Percentiles rank a stretch among this genome's conserved stretches.
phyloP scores from a whole-genome alignment of 1,140 invertebrate species.

The Drosophila ohnishii region DNA sequence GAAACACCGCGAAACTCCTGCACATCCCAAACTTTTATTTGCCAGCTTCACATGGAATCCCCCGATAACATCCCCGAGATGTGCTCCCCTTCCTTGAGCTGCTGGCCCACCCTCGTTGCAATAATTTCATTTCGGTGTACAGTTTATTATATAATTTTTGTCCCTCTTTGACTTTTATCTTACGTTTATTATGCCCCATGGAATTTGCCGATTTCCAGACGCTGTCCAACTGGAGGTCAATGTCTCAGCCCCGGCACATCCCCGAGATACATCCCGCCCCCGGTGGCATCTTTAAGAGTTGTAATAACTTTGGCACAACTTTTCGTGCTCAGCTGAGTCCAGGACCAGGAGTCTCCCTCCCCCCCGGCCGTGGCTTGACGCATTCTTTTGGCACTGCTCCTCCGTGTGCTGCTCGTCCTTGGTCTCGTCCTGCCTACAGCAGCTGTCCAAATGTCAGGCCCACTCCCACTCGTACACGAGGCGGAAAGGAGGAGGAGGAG shows the following conservation, averaged over 20 bases:
- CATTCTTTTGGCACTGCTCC: conserved; percentile 72
- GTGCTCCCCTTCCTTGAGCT: not conserved
- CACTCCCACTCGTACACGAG: conserved; percentile 30
- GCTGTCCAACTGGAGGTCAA: conserved; percentile 67
- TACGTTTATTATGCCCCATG: conserved; percentile 81
- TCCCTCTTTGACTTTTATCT: conserved; percentile 82
- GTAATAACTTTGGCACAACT: conserved; percentile 78
- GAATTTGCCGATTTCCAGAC: conserved; percentile 73
- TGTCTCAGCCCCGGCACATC: conserved; percentile 44
- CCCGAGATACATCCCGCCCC: conserved; percentile 25
- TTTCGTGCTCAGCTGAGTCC: conserved; percentile 49
- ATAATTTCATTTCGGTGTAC: conserved; percentile 76
- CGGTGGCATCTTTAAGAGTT: conserved; percentile 57
- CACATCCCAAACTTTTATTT: conserved; percentile 60
- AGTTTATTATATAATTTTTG: conserved; percentile 82
- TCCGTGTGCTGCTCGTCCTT: not conserved
- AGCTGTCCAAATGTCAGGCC: conserved; percentile 66
- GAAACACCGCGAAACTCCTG: conserved; percentile 17
- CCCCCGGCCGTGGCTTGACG: conserved; percentile 56
- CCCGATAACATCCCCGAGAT: conserved; percentile 3
- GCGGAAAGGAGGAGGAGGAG: conserved; percentile 6
- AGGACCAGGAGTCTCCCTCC: not conserved
- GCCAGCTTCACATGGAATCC: conserved; percentile 28
- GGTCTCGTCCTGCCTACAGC: conserved; percentile 25
- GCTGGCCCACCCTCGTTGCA: conserved; percentile 32